Conservation (phyloP, 2,113 vertebrate species). For the Oryzias melastigma region DNA sequence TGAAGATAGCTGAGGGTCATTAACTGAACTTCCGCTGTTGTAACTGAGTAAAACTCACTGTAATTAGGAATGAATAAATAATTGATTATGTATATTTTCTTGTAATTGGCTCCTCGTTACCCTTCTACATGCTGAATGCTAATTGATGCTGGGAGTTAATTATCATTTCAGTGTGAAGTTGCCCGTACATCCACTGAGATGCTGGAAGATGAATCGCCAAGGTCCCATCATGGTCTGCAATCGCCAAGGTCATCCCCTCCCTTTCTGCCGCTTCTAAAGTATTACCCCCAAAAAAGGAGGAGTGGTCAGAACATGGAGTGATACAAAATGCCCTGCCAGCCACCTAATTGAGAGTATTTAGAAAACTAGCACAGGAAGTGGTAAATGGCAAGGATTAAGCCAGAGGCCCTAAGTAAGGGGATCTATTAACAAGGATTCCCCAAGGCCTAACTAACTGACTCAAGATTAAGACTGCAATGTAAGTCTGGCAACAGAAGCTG, state of each 20-base stretch:
- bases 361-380: conserved; percentile 72
- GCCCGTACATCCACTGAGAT: conserved; percentile 42
- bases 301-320: conserved; percentile 56
- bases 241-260: conserved; percentile 50
- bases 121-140: conserved; percentile 67
- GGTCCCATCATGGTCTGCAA: conserved; percentile 47
- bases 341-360: conserved; percentile 78
- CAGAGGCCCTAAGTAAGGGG: conserved; percentile 71
- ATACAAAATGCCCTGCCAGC: conserved; percentile 63
- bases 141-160: conserved; percentile 74
- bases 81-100: conserved; percentile 77
- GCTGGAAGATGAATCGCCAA: conserved; percentile 48
- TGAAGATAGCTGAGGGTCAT: conserved; percentile 79
- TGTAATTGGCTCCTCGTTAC: conserved; percentile 76
- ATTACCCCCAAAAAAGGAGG: conserved; percentile 25
- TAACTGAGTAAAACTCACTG: conserved; percentile 72
- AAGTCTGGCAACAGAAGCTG: conserved; percentile 33
- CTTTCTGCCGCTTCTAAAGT: conserved; percentile 14
- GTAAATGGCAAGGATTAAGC: conserved; percentile 73
- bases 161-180: conserved; percentile 67
- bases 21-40: conserved; percentile 73
- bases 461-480: conserved; percentile 60
- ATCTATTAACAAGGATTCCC: conserved; percentile 75
- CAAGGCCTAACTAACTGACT: conserved; percentile 69
- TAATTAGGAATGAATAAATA: conserved; percentile 79